Base-by-base conservation (phyloP, 2,888 invertebrate species). In the Hylaea fasciaria region DNA sequence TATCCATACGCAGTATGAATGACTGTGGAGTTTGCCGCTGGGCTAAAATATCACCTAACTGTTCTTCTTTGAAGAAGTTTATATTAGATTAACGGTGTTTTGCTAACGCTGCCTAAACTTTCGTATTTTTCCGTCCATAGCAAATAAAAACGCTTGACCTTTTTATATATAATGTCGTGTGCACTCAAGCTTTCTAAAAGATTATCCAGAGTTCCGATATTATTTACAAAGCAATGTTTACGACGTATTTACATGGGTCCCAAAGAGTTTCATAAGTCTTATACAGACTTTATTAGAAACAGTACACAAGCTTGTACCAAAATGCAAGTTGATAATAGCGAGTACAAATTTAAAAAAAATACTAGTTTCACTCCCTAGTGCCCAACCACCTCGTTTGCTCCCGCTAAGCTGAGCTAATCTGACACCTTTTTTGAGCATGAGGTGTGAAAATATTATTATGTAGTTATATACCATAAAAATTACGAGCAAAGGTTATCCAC, bases 151-250 rank as follows among this genome's bases (percentile, higher is more conserved):
- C 8, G n/a, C 43, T 58, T 52, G 47, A 53, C 52, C 57, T 41
- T 50, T 49, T 41, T 28, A 35, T 37, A 40, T n/a, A n/a, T n/a
- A n/a, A n/a, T 35, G 43, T 45, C 56, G 14, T 22, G 41, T 43
- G 47, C 48, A 48, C 16, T 48, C 46, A 35, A 58, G 52, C 52
- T 52, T 48, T 40, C 35, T 49, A 39, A 40, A 49, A 53, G 58
- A 59, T 59, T 59, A 59, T 53, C 43, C 48, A 13, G 32, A 48
- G 37, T 40, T 49, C 32, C 43, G 22, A 53, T 53, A 59, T 59
- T 59, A 53, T 59, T 59, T 59, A 52, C 58, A 59, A 59, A 59
- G 58, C 44, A 49, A 59, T 59, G 58, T 53, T 53, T 44, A 44
- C 29, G 29, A 41, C 44, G 53, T 59, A 47, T 59, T 53, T 59